These are phyloP conservation scores for Benitochromis conjunctus DNA, from an alignment of 2,113 vertebrate species.

Conservation along the genomic window DNA sequence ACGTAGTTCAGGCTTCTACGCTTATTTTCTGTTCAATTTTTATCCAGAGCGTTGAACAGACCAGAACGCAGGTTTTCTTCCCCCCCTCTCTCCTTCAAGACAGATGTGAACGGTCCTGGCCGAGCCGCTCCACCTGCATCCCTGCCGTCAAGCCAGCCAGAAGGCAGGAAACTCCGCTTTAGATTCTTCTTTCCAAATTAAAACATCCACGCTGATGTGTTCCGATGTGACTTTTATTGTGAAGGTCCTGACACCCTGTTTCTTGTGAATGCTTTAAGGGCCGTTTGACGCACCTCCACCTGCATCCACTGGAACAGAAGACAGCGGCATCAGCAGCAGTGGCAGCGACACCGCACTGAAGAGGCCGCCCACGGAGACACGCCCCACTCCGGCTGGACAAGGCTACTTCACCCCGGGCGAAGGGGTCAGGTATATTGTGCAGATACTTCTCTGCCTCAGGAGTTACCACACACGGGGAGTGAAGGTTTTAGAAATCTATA, in stretches of 20 bases:
- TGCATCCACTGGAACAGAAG: slow-evolving; percentile 23
- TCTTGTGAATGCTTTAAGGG: background rate
- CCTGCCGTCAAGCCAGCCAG: slow-evolving; percentile 10
- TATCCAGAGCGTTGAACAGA: slow-evolving; percentile 59
- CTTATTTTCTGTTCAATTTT: slow-evolving; percentile 23
- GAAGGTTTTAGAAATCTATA: background rate
- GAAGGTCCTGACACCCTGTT: background rate
- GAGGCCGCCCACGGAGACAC: slow-evolving; percentile 50
- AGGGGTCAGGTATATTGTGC: background rate
- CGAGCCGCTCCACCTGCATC: slow-evolving; percentile 73
- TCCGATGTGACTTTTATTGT: slow-evolving; percentile 18
- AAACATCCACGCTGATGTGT: fast-evolving
- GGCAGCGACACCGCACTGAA: slow-evolving; percentile 50
- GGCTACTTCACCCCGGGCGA: slow-evolving; percentile 37
- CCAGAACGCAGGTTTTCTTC: slow-evolving; percentile 31
- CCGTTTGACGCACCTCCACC: slow-evolving; percentile 42
- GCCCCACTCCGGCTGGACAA: slow-evolving; percentile 48
- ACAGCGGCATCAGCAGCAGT: slow-evolving; percentile 35
- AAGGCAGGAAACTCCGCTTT: background rate
- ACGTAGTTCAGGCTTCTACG: background rate
- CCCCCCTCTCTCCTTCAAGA: slow-evolving; percentile 60
- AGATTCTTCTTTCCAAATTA: slow-evolving; percentile 23
- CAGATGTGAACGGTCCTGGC: slow-evolving; percentile 69
- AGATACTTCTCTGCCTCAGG: background rate
- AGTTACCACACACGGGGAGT: background rate